Conservation (phyloP, 1,140 invertebrate species). For the Dendroctonus ponderosae region DNA sequence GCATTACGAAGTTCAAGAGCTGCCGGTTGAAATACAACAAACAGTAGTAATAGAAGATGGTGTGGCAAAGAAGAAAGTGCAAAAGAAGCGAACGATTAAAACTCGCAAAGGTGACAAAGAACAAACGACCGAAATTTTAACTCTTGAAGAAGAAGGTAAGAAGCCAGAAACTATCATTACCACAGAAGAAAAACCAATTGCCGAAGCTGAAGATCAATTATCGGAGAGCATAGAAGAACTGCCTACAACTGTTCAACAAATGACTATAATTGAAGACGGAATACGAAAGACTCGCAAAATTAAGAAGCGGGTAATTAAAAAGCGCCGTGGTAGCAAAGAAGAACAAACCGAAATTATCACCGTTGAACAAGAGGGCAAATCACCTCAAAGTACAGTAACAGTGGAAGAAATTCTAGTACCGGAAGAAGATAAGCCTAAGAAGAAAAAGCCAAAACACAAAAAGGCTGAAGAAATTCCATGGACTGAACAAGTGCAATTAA, state of each 20-base stretch:
- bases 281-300: slow-evolving; percentile 38
- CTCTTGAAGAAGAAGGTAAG: slow-evolving; percentile 51
- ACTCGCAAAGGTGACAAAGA: slow-evolving; percentile 34
- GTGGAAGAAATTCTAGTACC: slow-evolving; percentile 28
- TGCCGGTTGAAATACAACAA: slow-evolving; percentile 42
- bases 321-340: slow-evolving; percentile 43
- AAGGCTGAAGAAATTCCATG: slow-evolving; percentile 39
- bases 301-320: slow-evolving; percentile 43
- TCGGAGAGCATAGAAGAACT: slow-evolving; percentile 44
- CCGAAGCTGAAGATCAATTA: slow-evolving; percentile 30
- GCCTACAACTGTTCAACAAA: slow-evolving; percentile 45
- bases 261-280: slow-evolving; percentile 19
- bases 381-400: slow-evolving; percentile 45
- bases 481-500: slow-evolving; percentile 44
- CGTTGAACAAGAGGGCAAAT: slow-evolving; percentile 45
- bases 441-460: slow-evolving; percentile 26
- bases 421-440: slow-evolving; percentile 44
- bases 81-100: slow-evolving; percentile 38
- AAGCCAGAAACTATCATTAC: slow-evolving; percentile 45
- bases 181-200: slow-evolving; percentile 17
- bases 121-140: slow-evolving; percentile 44
- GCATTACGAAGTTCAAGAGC: slow-evolving; percentile 46
- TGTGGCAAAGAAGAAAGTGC: slow-evolving; percentile 41
- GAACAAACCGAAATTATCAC: slow-evolving; percentile 49
- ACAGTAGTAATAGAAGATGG: slow-evolving; percentile 37